Conservation (phyloP, 2,888 invertebrate species). For the Fragum sueziense region DNA sequence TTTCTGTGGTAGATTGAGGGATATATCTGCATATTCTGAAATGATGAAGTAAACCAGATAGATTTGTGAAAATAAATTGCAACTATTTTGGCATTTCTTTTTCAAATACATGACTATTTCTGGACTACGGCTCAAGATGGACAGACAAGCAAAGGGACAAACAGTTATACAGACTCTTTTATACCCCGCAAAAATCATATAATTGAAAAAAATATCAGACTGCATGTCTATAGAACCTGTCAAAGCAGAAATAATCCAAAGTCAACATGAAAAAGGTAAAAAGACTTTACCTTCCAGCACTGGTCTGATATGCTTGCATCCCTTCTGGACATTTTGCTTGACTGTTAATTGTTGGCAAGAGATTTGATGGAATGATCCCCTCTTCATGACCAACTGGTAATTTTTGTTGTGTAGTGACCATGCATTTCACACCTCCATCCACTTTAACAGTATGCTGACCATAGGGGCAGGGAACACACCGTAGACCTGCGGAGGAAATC, state of each 20-base stretch:
- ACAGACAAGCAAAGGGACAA: no score
- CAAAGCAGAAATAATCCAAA: no score
- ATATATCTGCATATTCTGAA: slow-evolving; percentile 47
- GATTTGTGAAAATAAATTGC: no score
- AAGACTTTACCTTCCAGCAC: slow-evolving; percentile 48
- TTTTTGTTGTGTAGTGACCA: background rate
- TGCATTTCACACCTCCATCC: slow-evolving; percentile 32
- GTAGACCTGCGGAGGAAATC: slow-evolving; percentile 15
- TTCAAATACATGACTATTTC: no score
- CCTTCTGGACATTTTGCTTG: slow-evolving; percentile 52
- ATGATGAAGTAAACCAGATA: background rate
- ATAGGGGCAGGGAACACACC: slow-evolving; percentile 48
- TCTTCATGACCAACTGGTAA: no score
- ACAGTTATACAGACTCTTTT: no score
- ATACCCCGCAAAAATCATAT: no score
- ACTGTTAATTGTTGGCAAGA: background rate
- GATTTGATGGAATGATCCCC: background rate
- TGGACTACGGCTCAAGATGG: no score
- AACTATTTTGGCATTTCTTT: no score
- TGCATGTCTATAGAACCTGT: no score
- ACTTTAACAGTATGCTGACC: slow-evolving; percentile 20
- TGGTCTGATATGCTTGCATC: slow-evolving; percentile 42
- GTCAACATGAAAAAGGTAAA: no score
- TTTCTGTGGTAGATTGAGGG: background rate
- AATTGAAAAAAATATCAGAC: no score